Evolutionary conservation across 2,113 vertebrate species (phyloP).

Genomic region (Brachypodius melanocephalos): DNA sequence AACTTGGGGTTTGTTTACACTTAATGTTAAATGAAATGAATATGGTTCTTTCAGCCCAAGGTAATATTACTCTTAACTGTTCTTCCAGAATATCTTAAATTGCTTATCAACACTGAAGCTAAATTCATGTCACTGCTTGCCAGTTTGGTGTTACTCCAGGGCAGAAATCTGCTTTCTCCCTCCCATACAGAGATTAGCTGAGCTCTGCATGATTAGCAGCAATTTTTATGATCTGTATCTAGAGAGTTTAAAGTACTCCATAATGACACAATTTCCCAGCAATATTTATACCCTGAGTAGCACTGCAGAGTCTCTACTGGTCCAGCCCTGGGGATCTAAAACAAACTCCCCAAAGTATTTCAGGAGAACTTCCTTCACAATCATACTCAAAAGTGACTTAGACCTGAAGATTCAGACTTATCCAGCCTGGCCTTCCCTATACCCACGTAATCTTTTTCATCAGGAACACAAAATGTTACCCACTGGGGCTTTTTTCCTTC

Average conservation of each 20-base stretch:
- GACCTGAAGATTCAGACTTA: neutral
- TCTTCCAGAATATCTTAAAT: neutral
- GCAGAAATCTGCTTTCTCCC: neutral
- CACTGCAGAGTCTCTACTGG: neutral
- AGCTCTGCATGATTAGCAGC: neutral
- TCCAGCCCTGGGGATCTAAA: neutral
- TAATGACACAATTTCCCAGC: neutral
- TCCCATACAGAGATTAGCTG: neutral
- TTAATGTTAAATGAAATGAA: neutral
- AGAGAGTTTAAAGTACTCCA: neutral
- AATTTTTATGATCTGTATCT: neutral
- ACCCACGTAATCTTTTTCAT: neutral
- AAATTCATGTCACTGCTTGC: neutral
- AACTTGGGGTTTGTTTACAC: neutral
- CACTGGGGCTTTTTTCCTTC: neutral
- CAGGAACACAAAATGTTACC: neutral
- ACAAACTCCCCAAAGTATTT: neutral
- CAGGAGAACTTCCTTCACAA: neutral
- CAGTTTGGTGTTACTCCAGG: neutral
- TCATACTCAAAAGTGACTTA: neutral
- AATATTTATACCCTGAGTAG: neutral
- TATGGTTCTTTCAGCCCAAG: fast-evolving
- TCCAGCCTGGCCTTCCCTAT: neutral
- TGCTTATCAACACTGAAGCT: neutral
- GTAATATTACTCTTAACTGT: neutral